phyloP scores from a whole-genome alignment of 2,797 vertebrate genomes.

The Manis crassicaudata region DNA sequence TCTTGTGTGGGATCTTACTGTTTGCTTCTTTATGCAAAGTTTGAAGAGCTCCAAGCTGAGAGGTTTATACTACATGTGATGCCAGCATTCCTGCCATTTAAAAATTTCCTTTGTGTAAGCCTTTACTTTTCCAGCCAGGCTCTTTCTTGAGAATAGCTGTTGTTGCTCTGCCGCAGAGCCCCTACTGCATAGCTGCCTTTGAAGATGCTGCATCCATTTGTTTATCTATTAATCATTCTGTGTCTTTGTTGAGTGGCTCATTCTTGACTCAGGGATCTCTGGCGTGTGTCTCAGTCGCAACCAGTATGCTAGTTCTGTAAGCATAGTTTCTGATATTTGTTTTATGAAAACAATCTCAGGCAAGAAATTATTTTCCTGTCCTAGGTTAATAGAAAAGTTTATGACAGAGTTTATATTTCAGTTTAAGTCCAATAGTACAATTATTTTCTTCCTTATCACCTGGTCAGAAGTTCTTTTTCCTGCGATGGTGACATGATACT shows the following conservation, averaged over 20 bases:
- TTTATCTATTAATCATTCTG: not conserved
- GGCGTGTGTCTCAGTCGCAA: not conserved
- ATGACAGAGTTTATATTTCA: not conserved
- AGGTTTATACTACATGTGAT: not conserved
- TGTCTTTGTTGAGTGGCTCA: not conserved
- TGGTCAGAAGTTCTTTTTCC: not conserved
- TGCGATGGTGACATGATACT: not conserved
- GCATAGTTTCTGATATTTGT: not conserved
- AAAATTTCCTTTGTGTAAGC: constrained; percentile 10
- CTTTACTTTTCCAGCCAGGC: not conserved
- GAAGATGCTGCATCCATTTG: not conserved
- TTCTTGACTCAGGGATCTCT: not conserved
- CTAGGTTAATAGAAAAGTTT: constrained; percentile 16
- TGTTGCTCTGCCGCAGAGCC: not conserved
- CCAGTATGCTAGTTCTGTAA: not conserved
- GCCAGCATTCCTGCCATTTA: not conserved
- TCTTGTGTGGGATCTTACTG: constrained; percentile 45
- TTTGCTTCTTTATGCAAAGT: not conserved
- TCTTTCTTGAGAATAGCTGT: not conserved
- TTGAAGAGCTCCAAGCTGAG: not conserved
- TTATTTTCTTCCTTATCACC: not conserved
- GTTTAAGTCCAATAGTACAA: not conserved
- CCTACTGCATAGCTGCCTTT: not conserved
- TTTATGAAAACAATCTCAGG: not conserved
- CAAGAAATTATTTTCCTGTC: constrained; percentile 6